Base-by-base conservation (phyloP, 2,888 invertebrate genomes). In the Aricia artaxerxes region DNA sequence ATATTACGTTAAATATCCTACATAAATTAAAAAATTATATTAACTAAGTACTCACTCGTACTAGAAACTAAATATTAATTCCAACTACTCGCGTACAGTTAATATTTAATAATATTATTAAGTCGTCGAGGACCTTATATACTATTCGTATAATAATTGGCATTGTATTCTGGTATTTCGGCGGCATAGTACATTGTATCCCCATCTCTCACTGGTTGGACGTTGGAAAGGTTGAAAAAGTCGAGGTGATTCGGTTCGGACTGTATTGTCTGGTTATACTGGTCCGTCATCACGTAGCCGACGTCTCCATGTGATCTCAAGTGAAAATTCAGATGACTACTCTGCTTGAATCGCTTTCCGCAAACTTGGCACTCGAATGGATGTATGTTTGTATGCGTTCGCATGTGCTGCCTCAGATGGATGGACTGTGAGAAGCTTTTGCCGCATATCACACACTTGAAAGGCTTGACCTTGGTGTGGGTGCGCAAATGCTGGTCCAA, bases 401-500 rank as follows among this genome's bases (percentile, higher is more conserved):
- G 87, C 94, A 95, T 94, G 83, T 94, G 94, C 83, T 95, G 94
- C 1, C 91, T 86, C 60, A 95, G 86, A 80, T 94, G 94, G 1
- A 94, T 94, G 0, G 94, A 94, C 80, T 94, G 94, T 0, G 94
- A 94, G 82, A 95, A 95, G 76, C 91, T 89, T 81, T 93, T 94
- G 81, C 86, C 88, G 81, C 94, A 95, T 80, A 95, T 89, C 0
- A 94, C 91, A 82, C 94, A 95, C 80, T 89, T 91, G 81, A 93
- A 94, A 0, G 94, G 94, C 78, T 94, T 94, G 44, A 93, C 88
- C 85, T 94, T 94, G 0, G 94, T 94, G 79, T 94, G 94, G 1
- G 92, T 94, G 7, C 94, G 92, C 2, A 94, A 85, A 82, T 95
- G 94, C 81, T 94, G 94, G 78, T 94, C 94, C 60, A 95, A 83